phyloP scores from a whole-genome alignment of 1,140 invertebrate species.

The Magallana angulata region DNA sequence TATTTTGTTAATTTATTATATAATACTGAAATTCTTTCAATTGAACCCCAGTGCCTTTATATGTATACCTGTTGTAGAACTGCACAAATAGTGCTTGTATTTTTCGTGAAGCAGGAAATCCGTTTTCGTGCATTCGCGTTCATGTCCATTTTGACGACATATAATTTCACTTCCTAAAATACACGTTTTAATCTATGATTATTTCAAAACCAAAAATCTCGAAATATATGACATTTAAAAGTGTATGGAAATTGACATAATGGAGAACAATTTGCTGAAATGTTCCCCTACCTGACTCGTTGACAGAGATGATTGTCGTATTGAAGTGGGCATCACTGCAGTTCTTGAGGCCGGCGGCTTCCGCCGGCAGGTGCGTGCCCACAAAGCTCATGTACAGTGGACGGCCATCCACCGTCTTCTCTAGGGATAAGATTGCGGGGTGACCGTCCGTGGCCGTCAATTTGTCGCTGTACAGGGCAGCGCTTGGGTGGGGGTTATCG shows the following conservation, averaged over 20 bases:
- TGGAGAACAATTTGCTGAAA: too few species aligned
- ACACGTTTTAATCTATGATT: too few species aligned
- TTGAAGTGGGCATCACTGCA: conserved; percentile 40
- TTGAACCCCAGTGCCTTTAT: too few species aligned
- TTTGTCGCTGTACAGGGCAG: conserved; percentile 47
- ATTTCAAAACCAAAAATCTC: background rate
- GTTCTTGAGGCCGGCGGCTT: conserved; percentile 29
- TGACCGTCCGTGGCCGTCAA: conserved; percentile 50
- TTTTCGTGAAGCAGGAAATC: conserved; percentile 34
- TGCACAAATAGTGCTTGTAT: conserved; percentile 14
- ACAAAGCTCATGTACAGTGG: conserved; percentile 56
- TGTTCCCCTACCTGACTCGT: conserved; percentile 42
- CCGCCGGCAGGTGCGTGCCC: conserved; percentile 40
- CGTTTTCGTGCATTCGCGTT: conserved; percentile 41
- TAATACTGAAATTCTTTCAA: too few species aligned
- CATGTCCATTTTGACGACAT: conserved; percentile 44
- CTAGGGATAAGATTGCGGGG: conserved; percentile 44
- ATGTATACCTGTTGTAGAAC: background rate
- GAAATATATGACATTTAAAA: too few species aligned
- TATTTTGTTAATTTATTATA: too few species aligned
- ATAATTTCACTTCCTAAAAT: conserved; percentile 32
- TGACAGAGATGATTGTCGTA: background rate
- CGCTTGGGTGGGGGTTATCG: conserved; percentile 51
- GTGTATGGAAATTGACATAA: too few species aligned
- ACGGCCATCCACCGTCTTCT: conserved; percentile 38